phyloP scores from a whole-genome alignment of 2,797 vertebrate species.

The Pelochelys cantorii region DNA sequence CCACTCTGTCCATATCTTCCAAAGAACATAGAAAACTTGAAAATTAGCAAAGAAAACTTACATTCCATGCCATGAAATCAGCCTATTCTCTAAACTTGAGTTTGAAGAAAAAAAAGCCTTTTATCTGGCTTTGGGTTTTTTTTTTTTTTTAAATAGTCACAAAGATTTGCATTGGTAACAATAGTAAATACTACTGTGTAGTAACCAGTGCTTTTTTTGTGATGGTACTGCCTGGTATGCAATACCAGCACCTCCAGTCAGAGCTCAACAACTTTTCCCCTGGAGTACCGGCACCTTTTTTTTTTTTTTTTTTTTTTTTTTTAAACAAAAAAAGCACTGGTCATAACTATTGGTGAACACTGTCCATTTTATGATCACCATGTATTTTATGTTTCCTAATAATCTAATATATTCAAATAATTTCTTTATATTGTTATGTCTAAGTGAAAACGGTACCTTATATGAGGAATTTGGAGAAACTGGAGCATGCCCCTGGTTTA shows the following conservation, averaged over 20 bases:
- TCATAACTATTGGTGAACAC: background rate
- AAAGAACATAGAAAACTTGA: background rate
- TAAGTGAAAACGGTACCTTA: background rate
- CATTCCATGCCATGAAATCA: background rate
- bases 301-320: too few species aligned
- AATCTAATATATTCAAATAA: background rate
- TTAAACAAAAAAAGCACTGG: too few species aligned
- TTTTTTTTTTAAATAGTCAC: background rate
- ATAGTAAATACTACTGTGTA: background rate
- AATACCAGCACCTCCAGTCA: too few species aligned
- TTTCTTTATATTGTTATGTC: background rate
- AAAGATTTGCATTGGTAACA: background rate
- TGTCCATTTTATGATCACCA: fast-evolving
- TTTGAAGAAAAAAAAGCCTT: background rate
- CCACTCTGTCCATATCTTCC: background rate
- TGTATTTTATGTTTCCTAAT: background rate
- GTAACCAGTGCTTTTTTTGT: too few species aligned
- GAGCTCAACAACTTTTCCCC: too few species aligned
- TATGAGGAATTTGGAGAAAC: background rate
- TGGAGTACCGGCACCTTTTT: too few species aligned
- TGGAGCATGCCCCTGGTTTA: background rate
- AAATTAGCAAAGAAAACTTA: background rate
- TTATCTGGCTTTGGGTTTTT: background rate
- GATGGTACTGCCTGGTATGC: too few species aligned
- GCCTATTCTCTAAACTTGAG: background rate